Evolutionary conservation across 2,113 vertebrate species (phyloP).

Genomic region (Opisthocomus hoazin): DNA sequence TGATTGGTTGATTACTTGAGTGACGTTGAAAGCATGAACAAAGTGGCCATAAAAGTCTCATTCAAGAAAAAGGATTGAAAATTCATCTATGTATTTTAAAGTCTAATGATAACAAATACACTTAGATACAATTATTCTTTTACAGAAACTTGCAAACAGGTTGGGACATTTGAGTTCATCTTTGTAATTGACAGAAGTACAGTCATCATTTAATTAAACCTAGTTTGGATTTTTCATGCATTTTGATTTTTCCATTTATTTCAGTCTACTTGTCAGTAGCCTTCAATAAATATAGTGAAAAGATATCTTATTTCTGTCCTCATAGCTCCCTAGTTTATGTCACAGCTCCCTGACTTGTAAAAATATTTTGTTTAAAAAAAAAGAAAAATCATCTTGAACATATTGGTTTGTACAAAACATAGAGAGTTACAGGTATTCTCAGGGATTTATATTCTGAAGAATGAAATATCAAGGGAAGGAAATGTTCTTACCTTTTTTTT

Average conservation of each 20-base stretch:
- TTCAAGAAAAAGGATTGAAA: background rate
- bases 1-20: background rate
- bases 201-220: background rate
- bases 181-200: background rate
- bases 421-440: background rate
- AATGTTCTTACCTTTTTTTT: background rate
- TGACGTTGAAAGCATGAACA: background rate
- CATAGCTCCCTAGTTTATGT: background rate
- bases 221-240: background rate
- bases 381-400: background rate
- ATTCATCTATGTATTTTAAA: background rate
- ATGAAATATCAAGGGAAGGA: background rate
- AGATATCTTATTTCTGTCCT: background rate
- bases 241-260: background rate
- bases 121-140: background rate
- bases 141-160: background rate
- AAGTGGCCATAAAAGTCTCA: background rate
- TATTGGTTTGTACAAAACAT: conserved; percentile 15
- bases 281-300: background rate
- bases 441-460: background rate
- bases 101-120: background rate
- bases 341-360: background rate
- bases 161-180: background rate
- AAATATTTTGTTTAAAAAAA: background rate
- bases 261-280: background rate